phyloP scores from a whole-genome alignment of 1,140 invertebrate species.

The Orius insidiosus region DNA sequence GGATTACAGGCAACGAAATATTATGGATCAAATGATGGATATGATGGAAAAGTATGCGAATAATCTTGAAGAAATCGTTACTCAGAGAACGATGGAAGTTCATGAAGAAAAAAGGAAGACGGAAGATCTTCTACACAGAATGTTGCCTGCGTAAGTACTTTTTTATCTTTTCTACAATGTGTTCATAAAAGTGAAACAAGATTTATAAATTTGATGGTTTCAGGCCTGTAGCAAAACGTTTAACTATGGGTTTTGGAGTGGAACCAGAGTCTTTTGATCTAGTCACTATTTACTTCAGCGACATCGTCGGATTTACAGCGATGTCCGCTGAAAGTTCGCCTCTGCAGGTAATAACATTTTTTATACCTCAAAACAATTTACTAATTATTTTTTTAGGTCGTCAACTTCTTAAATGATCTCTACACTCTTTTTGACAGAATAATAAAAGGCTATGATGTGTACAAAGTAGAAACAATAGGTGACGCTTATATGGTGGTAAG shows the following conservation, averaged over 20 bases:
- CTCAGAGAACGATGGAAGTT: constrained; percentile 67
- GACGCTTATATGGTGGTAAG: constrained; percentile 85
- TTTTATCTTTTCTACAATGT: too few species aligned
- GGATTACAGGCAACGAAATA: constrained; percentile 54
- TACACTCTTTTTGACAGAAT: constrained; percentile 90
- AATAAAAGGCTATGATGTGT: constrained; percentile 89
- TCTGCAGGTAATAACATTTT: constrained; percentile 39
- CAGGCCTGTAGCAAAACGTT: constrained; percentile 62
- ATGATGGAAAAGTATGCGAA: constrained; percentile 93
- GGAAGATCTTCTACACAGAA: constrained; percentile 78
- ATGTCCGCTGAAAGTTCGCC: constrained; percentile 91
- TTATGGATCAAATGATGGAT: constrained; percentile 92
- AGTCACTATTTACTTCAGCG: constrained; percentile 94
- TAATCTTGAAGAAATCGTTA: constrained; percentile 85
- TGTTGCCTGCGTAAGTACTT: constrained; percentile 82
- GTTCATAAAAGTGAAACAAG: too few species aligned
- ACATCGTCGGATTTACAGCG: constrained; percentile 94
- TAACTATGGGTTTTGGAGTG: constrained; percentile 76
- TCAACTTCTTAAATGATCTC: constrained; percentile 88
- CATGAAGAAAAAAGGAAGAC: constrained; percentile 88
- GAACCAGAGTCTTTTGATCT: constrained; percentile 88
- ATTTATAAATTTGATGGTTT: too few species aligned
- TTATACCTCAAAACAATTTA: too few species aligned
- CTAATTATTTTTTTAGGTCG: constrained; percentile 55
- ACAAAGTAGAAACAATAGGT: constrained; percentile 88